phyloP scores from a whole-genome alignment of 2,797 vertebrate species.

The Chrysocyon brachyurus region DNA sequence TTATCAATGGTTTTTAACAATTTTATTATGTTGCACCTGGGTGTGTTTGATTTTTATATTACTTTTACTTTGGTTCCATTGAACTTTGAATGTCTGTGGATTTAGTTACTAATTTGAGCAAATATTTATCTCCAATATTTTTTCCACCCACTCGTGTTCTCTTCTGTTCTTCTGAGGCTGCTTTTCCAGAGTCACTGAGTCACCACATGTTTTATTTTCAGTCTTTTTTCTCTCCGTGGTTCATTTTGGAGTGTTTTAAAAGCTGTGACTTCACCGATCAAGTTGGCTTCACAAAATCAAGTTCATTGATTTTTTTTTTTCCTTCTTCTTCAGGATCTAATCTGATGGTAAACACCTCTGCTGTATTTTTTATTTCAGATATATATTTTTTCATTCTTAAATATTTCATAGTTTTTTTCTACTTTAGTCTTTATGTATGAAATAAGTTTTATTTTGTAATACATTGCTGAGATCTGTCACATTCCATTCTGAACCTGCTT shows the following conservation, averaged over 20 bases:
- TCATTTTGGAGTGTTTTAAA: neutral
- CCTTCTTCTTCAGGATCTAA: neutral
- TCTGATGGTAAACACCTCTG: neutral
- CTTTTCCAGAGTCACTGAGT: neutral
- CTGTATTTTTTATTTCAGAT: neutral
- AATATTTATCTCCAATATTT: neutral
- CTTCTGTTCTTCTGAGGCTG: neutral
- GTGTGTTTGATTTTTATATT: neutral
- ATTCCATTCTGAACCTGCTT: neutral
- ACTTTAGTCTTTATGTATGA: neutral
- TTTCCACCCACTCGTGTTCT: neutral
- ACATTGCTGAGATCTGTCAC: neutral
- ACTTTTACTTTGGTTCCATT: neutral
- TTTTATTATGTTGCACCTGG: neutral
- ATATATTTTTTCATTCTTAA: neutral
- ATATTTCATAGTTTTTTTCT: neutral
- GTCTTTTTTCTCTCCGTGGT: neutral
- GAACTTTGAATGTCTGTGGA: neutral
- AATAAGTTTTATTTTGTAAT: neutral
- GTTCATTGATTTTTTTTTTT: neutral
- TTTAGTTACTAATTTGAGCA: neutral
- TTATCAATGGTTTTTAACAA: neutral
- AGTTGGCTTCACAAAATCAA: neutral
- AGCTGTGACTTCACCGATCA: neutral
- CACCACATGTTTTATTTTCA: neutral